Evolutionary conservation across 2,797 vertebrate species (phyloP), one percentile per base, ranked within the genome.

Genomic region (Poecilia wingei): DNA sequence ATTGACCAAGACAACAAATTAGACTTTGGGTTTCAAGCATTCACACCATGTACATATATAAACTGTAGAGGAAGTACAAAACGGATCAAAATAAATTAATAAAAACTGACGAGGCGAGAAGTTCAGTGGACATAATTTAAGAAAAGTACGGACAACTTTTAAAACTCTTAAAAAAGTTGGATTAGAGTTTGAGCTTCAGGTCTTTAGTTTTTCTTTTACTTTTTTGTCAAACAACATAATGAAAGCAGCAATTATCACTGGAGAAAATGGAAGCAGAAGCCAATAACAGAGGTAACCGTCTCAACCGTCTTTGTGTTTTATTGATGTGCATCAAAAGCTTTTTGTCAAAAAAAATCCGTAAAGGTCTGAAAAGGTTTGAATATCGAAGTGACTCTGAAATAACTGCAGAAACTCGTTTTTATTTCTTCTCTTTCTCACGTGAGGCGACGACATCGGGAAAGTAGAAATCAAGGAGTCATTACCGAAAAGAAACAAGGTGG

Each of bases 401-500:
- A 82, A 72, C 14, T 4, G 6, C 36, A 69, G 57, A 18, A 0
- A 22, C 36, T 0, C 1, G 14, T 74, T 10, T 49, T 84, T 70
- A 22, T 0, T 51, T 22, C 14, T 31, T 31, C 45, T 75, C 9
- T 61, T n/a, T 20, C 0, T 45, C 66, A 43, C 25, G 39, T 69
- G 66, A 1, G 70, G 47, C 28, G 10, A 71, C 43, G 72, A 61
- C 85, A 79, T 61, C 22, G 64, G n/a, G 25, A 73, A 78, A 82
- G 36, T 18, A 81, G 31, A 82, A 90, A 89, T 89, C 88, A 87
- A 87, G 88, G 75, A 80, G 76, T 81, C 77, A 79, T 87, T 86
- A 86, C 64, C 2, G 14, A 25, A 64, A 0, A 59, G 74, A 47
- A 47, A 76, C 89, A 78, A 0, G 81, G 10, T 79, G 71, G 87